These are phyloP conservation scores for Apocheima hispidaria DNA, from an alignment of 2,888 invertebrate species.

Conservation along the genomic window DNA sequence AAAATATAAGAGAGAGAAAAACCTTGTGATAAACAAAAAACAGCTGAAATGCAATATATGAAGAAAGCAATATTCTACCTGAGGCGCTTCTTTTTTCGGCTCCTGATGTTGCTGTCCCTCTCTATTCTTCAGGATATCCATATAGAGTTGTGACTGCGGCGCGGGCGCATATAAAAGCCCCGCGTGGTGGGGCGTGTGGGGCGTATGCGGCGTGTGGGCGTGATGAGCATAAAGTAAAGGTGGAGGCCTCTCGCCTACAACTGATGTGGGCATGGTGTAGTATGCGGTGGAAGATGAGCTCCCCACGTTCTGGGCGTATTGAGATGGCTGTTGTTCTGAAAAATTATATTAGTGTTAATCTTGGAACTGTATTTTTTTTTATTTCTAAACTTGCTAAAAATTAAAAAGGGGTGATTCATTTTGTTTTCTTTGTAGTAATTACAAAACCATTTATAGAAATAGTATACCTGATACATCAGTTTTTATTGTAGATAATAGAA, in stretches of 20 bases:
- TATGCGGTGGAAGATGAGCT: slow-evolving; percentile 67
- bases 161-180: slow-evolving; percentile 70
- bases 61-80: not conserved
- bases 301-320: slow-evolving; percentile 73
- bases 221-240: slow-evolving; percentile 77
- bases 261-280: slow-evolving; percentile 69
- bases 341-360: not conserved
- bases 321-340: slow-evolving; percentile 59
- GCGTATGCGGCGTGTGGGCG: slow-evolving; percentile 73
- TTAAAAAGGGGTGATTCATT: no score
- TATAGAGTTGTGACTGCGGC: slow-evolving; percentile 72
- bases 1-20: no score
- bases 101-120: slow-evolving; percentile 74
- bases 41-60: no score
- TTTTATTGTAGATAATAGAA: no score
- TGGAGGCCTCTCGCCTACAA: slow-evolving; percentile 75
- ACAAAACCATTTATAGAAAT: no score
- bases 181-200: slow-evolving; percentile 59
- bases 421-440: no score
- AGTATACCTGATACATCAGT: no score
- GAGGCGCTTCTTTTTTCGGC: slow-evolving; percentile 51
- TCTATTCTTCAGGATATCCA: slow-evolving; percentile 78
- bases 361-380: not conserved
- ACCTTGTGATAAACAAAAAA: no score
- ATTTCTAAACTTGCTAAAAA: not conserved